A percentile compares a stretch with the other conserved stretches of the same genome.
These are phyloP conservation scores for Tachyglossus aculeatus DNA, from an alignment of 2,797 vertebrate species.

Conservation along the genomic window DNA sequence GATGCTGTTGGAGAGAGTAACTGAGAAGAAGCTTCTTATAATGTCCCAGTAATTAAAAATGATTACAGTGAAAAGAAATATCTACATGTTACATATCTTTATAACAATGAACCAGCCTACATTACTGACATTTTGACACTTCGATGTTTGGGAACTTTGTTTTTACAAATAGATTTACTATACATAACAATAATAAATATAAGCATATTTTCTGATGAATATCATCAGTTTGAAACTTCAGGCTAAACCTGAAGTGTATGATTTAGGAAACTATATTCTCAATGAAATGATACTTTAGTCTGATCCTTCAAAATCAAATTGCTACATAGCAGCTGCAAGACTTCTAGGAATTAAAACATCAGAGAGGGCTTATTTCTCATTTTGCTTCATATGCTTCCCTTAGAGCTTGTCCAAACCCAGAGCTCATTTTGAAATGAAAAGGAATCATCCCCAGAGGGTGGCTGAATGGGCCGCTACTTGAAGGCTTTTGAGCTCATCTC, in stretches of 20 bases:
- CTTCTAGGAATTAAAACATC: slow-evolving; percentile 3
- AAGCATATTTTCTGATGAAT: slow-evolving; percentile 1
- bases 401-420: background rate
- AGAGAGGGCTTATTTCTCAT: background rate
- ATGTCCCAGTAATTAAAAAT: too few relatives aligned
- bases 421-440: slow-evolving; percentile 19
- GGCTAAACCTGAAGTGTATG: background rate
- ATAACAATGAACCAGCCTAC: slow-evolving; percentile 18
- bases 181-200: background rate
- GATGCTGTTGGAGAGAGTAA: background rate
- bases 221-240: slow-evolving; percentile 1
- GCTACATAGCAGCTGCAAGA: background rate
- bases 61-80: slow-evolving; percentile 8
- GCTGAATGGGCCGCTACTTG: background rate
- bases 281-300: slow-evolving; percentile 18
- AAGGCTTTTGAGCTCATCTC: slow-evolving; percentile 1
- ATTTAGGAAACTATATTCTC: background rate
- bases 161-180: too few relatives aligned
- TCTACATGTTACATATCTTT: slow-evolving; percentile 29
- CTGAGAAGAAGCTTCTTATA: too few relatives aligned
- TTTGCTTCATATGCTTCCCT: background rate
- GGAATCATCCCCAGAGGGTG: background rate
- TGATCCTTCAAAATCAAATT: background rate
- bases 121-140: background rate
- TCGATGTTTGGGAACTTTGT: background rate